phyloP scores from a whole-genome alignment of 2,797 vertebrate genomes.

The Falco berigora region DNA sequence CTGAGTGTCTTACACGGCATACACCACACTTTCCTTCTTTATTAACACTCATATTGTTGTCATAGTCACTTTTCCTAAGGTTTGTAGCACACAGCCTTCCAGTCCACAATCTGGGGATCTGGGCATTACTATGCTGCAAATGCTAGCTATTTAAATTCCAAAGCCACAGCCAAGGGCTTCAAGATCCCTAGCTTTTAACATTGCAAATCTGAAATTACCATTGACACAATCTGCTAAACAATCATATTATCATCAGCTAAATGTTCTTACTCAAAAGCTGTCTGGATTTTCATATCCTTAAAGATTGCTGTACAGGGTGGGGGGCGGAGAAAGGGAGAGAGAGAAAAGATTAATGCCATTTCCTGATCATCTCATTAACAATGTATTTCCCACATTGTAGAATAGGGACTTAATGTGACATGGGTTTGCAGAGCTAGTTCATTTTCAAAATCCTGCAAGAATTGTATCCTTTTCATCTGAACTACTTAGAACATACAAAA shows the following conservation, averaged over 20 bases:
- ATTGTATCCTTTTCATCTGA: background rate
- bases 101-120: background rate
- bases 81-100: background rate
- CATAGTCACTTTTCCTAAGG: background rate
- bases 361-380: background rate
- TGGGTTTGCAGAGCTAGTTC: background rate
- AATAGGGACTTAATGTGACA: background rate
- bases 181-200: background rate
- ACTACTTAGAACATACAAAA: background rate
- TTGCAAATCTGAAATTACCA: background rate
- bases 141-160: background rate
- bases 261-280: background rate
- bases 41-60: background rate
- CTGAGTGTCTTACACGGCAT: background rate
- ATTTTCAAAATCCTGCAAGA: slow-evolving; percentile 16
- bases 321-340: too few species aligned
- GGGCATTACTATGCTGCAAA: background rate
- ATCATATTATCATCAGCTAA: background rate
- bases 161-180: background rate
- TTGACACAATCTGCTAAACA: background rate
- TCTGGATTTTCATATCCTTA: background rate
- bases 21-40: background rate
- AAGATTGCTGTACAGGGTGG: background rate
- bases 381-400: background rate
- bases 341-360: background rate